A percentile compares a stretch with the other conserved stretches of the same genome.
Evolutionary conservation across 1,140 invertebrate genomes (phyloP).

Genomic region (Eupristina koningsbergeri): DNA sequence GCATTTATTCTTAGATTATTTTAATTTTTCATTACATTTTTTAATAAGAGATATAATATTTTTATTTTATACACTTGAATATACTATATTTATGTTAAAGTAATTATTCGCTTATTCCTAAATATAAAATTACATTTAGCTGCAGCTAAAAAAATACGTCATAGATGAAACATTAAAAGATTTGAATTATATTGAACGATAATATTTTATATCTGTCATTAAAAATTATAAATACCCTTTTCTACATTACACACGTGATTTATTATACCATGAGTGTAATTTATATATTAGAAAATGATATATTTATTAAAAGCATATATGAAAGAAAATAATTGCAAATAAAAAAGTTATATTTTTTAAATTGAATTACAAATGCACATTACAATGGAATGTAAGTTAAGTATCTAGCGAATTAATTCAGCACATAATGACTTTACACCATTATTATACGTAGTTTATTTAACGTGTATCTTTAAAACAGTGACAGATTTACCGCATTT

Average conservation of each 20-base stretch:
- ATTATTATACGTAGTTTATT: not conserved
- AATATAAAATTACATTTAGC: not conserved
- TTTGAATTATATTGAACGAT: not conserved
- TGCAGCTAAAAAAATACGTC: conserved; percentile 28
- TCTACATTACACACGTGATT: too few species aligned
- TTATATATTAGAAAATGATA: not conserved
- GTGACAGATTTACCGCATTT: not conserved
- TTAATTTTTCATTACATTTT: conserved; percentile 34
- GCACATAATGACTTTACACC: conserved; percentile 12
- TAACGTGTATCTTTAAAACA: not conserved
- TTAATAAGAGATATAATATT: conserved; percentile 14
- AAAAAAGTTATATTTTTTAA: conserved; percentile 49
- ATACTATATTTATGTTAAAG: not conserved
- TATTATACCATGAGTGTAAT: too few species aligned
- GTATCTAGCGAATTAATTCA: conserved; percentile 28
- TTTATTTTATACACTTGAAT: conserved; percentile 38
- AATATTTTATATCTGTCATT: not conserved
- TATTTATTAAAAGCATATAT: not conserved
- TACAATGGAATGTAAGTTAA: conserved; percentile 49
- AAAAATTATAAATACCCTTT: too few species aligned
- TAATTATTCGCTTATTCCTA: not conserved
- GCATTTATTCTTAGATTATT: not conserved
- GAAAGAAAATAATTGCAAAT: conserved; percentile 34
- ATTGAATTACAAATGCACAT: conserved; percentile 49
- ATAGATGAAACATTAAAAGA: conserved; percentile 23